Conservation (phyloP, 1,140 invertebrate genomes). For the Drosophila prosaltans region DNA sequence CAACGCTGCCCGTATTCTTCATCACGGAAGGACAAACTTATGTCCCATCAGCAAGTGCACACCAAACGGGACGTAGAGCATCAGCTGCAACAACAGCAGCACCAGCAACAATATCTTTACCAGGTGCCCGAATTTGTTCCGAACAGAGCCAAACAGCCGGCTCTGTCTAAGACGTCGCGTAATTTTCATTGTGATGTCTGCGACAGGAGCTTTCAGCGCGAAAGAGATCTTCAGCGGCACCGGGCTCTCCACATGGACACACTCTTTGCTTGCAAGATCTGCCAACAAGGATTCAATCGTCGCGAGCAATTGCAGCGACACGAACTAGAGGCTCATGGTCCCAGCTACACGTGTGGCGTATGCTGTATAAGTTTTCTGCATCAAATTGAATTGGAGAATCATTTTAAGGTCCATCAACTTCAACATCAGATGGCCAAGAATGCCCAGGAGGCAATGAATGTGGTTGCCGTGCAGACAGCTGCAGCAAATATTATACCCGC, state of each 20-base stretch:
- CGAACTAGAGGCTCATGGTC: conserved; percentile 85
- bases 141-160: conserved; percentile 9
- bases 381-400: conserved; percentile 84
- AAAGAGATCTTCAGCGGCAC: conserved; percentile 87
- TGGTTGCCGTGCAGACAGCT: conserved; percentile 30
- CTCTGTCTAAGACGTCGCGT: conserved; percentile 43
- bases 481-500: neutral
- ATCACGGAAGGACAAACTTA: conserved; percentile 86
- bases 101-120: conserved; percentile 27
- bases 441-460: conserved; percentile 64
- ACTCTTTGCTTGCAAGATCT: conserved; percentile 86
- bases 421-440: conserved; percentile 69
- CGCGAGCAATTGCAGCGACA: conserved; percentile 88
- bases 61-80: conserved; percentile 71
- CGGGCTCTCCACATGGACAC: conserved; percentile 86
- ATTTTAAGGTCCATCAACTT: conserved; percentile 85
- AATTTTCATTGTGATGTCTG: conserved; percentile 85
- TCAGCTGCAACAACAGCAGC: conserved; percentile 44
- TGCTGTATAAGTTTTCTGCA: conserved; percentile 85
- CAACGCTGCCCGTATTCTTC: conserved; percentile 87
- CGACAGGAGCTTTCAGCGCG: conserved; percentile 86
- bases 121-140: neutral
- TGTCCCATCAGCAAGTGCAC: conserved; percentile 86
- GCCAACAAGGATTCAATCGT: conserved; percentile 86
- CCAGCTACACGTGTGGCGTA: conserved; percentile 85